A percentile compares a stretch with the other conserved stretches of the same genome.
These are phyloP conservation scores for Falco columbarius DNA, from an alignment of 2,797 vertebrate species.

Conservation along the genomic window DNA sequence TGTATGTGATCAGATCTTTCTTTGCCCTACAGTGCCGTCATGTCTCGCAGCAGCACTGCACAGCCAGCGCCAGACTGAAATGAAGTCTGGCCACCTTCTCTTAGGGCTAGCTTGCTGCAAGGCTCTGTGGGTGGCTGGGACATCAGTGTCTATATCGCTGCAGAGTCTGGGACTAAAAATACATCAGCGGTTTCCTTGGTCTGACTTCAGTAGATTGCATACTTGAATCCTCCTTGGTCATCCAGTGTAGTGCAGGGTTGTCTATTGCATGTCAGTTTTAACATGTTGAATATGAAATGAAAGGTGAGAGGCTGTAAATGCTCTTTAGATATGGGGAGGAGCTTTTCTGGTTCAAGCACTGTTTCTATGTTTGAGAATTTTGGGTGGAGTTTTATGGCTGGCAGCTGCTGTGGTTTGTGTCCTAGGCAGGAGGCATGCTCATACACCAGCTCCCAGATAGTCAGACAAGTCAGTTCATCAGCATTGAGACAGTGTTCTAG, in stretches of 20 bases:
- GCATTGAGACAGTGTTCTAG: neutral
- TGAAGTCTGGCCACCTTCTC: neutral
- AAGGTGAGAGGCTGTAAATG: neutral
- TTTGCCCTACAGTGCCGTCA: neutral
- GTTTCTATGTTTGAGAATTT: neutral
- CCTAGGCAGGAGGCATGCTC: neutral
- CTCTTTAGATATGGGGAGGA: neutral
- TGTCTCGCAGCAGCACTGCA: neutral
- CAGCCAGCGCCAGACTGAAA: neutral
- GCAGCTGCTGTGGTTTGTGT: neutral
- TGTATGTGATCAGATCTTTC: neutral
- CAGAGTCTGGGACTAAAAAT: neutral
- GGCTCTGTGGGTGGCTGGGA: neutral
- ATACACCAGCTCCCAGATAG: neutral
- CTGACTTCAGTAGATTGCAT: neutral
- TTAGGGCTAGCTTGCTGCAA: neutral
- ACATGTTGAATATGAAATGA: neutral
- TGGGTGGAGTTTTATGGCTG: neutral
- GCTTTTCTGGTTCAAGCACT: neutral
- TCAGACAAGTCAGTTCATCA: neutral
- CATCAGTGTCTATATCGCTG: rapidly evolving
- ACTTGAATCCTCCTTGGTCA: neutral
- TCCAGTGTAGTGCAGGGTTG: neutral
- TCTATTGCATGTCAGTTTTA: neutral
- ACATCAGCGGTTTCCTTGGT: neutral